Percentiles rank a stretch among this genome's conserved stretches.
Evolutionary conservation across 2,888 invertebrate genomes (phyloP).

Genomic region (Synergus gifuensis): DNA sequence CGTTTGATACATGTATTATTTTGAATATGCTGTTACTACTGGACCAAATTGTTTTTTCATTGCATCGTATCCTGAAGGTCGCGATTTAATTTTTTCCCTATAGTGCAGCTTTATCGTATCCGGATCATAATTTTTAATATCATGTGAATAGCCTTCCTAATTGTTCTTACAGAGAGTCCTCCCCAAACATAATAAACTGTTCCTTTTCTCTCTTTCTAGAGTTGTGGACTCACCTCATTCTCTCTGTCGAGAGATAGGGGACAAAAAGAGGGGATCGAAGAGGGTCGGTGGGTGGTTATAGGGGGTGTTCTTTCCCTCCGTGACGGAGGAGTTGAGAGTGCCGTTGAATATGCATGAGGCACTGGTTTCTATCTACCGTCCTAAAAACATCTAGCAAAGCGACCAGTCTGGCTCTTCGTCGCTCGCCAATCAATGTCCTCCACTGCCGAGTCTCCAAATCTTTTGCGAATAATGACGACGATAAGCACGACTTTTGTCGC

Average conservation of each 20-base stretch:
- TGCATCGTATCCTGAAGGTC: background rate
- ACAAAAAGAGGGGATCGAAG: constrained; percentile 56
- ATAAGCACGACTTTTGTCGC: constrained; percentile 40
- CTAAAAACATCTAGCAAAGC: constrained; percentile 76
- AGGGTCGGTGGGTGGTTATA: constrained; percentile 61
- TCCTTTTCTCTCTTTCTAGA: constrained; percentile 60
- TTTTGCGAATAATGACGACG: constrained; percentile 12
- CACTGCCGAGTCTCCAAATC: constrained; percentile 54
- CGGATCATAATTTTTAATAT: constrained; percentile 57
- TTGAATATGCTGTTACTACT: background rate
- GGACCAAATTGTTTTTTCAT: constrained; percentile 4
- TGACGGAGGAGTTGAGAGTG: constrained; percentile 78
- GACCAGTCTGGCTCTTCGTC: constrained; percentile 55
- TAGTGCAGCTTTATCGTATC: constrained; percentile 12
- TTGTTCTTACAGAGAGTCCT: constrained; percentile 60
- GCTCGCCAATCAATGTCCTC: constrained; percentile 76
- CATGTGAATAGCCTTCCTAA: constrained; percentile 62
- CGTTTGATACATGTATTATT: background rate
- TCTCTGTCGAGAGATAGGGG: constrained; percentile 66
- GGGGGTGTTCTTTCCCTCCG: constrained; percentile 77
- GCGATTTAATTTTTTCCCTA: background rate
- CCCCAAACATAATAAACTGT: constrained; percentile 63
- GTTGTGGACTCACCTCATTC: constrained; percentile 60
- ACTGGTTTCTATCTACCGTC: constrained; percentile 75
- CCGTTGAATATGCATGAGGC: constrained; percentile 78